Conservation (phyloP, 2,797 vertebrate species). For the Hoplostethus atlanticus region DNA sequence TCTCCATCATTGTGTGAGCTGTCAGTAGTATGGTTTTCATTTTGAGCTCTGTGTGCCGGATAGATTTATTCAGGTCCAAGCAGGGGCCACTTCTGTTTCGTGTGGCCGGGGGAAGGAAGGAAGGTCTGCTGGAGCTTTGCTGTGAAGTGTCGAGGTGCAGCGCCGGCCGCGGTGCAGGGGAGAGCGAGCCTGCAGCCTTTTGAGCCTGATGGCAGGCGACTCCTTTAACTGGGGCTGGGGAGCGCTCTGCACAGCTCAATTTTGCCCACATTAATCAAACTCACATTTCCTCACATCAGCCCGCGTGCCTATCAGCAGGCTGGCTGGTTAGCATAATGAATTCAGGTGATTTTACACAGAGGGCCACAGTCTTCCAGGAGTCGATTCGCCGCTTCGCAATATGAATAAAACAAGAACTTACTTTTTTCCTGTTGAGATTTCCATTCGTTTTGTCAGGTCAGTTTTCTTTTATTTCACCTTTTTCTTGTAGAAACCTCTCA, state of each 20-base stretch:
- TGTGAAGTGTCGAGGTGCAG: slow-evolving; percentile 56
- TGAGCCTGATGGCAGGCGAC: slow-evolving; percentile 83
- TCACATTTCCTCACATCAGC: slow-evolving; percentile 85
- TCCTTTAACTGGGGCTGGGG: slow-evolving; percentile 80
- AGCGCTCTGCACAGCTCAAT: slow-evolving; percentile 77
- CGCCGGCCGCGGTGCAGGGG: slow-evolving; percentile 6
- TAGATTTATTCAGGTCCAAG: slow-evolving; percentile 50
- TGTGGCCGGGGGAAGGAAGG: slow-evolving; percentile 43
- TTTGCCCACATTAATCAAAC: slow-evolving; percentile 85
- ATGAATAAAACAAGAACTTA: slow-evolving; percentile 50
- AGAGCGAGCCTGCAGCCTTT: slow-evolving; percentile 48
- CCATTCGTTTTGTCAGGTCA: slow-evolving; percentile 1
- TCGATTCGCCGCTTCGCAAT: slow-evolving; percentile 31
- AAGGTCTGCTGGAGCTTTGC: slow-evolving; percentile 68
- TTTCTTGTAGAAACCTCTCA: neutral
- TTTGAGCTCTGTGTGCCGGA: slow-evolving; percentile 48
- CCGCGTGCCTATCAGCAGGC: slow-evolving; percentile 74
- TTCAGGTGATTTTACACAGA: slow-evolving; percentile 78
- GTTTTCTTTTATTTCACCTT: neutral
- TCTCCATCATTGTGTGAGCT: slow-evolving; percentile 64
- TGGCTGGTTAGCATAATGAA: slow-evolving; percentile 83
- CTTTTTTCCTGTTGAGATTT: slow-evolving; percentile 20
- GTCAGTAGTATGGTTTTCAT: slow-evolving; percentile 71
- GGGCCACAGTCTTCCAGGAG: slow-evolving; percentile 63
- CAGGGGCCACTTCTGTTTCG: slow-evolving; percentile 45